Conservation (phyloP, 2,888 invertebrate genomes). For the Oxyteleia sp. region DNA sequence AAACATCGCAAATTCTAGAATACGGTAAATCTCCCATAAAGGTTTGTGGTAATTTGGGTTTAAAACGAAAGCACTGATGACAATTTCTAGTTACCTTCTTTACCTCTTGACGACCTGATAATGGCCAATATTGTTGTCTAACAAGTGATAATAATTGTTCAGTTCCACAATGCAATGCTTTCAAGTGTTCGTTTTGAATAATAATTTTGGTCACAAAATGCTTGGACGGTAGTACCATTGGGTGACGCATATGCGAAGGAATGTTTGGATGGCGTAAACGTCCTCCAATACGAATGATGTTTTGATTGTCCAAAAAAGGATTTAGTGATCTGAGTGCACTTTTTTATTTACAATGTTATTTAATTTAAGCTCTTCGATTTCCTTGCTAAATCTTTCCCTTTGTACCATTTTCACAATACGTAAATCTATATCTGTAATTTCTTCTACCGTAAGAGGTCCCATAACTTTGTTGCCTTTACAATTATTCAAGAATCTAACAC, state of each 20-base stretch:
- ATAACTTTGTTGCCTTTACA: not conserved
- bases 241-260: conserved; percentile 10
- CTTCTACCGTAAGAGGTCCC: conserved; percentile 22
- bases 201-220: conserved; percentile 20
- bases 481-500: conserved; percentile 18
- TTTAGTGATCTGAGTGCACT: conserved; percentile 7
- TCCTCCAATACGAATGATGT: conserved; percentile 23
- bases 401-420: conserved; percentile 22
- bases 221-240: conserved; percentile 15
- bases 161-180: conserved; percentile 6
- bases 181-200: conserved; percentile 11
- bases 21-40: conserved; percentile 50
- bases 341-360: conserved; percentile 11
- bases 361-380: conserved; percentile 10
- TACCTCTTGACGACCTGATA: conserved; percentile 39
- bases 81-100: conserved; percentile 41
- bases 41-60: conserved; percentile 34
- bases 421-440: conserved; percentile 5
- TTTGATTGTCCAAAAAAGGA: conserved; percentile 15
- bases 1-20: conserved; percentile 8
- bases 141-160: conserved; percentile 13
- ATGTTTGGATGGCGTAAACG: conserved; percentile 22
- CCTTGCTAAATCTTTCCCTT: conserved; percentile 8
- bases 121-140: conserved; percentile 25
- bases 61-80: conserved; percentile 42